Evolutionary conservation across 2,888 invertebrate species (phyloP), one percentile per base, ranked within the genome.

Genomic region (Aporophyla nigra): DNA sequence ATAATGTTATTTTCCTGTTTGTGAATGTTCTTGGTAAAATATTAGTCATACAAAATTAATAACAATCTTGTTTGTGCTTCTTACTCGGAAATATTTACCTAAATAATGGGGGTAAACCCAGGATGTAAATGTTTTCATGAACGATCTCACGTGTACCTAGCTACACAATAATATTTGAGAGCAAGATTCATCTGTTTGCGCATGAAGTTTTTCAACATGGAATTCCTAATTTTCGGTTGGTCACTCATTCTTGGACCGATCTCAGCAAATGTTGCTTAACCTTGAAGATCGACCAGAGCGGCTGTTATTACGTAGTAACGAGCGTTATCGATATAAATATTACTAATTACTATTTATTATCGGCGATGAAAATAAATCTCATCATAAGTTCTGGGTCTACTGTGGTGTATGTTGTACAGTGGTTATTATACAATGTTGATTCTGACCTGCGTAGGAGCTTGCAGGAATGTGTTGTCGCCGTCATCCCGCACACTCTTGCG

Each of bases 371-470:
- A 56, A n/a, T 14, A 56, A 0, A 24, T 14, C 10, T 12, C 10
- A 10, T 46, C 12, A 2, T 46, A 46, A 46, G 10, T 46, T 46
- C 5, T 24, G 24, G n/a, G 12, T 7, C 53, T 82, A 74, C 71
- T 82, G 70, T 7, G 9, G 10, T 9, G 19, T 5, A 14, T 6
- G 63, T 78, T 78, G 62, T 61, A 80, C 76, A 61, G 74, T 79
- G 79, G 76, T 69, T 81, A 78, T 78, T 80, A 77, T 76, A 69
- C 79, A 77, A 78, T 74, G 82, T 82, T 56, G 67, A 66, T 79
- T 82, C 84, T 86, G 80, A 96, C 96, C 93, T 95, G 96, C 86
- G 92, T 91, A 68, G 96, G 96, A 54, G 96, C 95, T 79, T 94
- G 96, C 65, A 96, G 93, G 89, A 93, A 96, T 83, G 93, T 92